Evolutionary conservation across 2,113 vertebrate genomes (phyloP).

Genomic region (Gavia stellata): DNA sequence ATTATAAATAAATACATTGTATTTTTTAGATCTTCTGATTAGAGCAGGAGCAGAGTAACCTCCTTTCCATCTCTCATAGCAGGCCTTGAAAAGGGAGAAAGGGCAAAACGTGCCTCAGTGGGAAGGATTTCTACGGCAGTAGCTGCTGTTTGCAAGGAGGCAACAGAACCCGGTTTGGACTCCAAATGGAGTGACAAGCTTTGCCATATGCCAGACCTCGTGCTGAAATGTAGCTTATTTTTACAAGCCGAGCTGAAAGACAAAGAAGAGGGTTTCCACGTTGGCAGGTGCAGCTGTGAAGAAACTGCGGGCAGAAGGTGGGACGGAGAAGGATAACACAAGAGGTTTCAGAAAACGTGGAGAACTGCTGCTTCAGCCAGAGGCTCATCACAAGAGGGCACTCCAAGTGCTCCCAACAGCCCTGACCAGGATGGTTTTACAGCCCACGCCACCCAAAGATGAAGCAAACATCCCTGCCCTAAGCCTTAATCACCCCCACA

Average conservation of each 20-base stretch:
- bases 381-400: constrained; percentile 7
- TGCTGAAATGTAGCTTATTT: background rate
- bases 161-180: background rate
- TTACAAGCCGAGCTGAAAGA: background rate
- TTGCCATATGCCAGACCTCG: background rate
- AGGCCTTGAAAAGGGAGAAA: background rate
- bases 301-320: background rate
- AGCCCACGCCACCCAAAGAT: background rate
- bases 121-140: background rate
- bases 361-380: background rate
- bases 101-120: background rate
- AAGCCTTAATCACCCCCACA: background rate
- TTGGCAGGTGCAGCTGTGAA: background rate
- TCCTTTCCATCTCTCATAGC: background rate
- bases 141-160: background rate
- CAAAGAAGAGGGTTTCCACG: background rate
- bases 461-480: background rate
- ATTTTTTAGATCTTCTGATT: background rate
- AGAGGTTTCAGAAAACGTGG: background rate
- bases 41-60: background rate
- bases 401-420: background rate
- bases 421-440: background rate
- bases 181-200: background rate
- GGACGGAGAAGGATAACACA: background rate
- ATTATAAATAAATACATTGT: background rate